A percentile compares a stretch with the other conserved stretches of the same genome.
Conservation (phyloP, 1,140 invertebrate species). For the Trichonephila clavipes region DNA sequence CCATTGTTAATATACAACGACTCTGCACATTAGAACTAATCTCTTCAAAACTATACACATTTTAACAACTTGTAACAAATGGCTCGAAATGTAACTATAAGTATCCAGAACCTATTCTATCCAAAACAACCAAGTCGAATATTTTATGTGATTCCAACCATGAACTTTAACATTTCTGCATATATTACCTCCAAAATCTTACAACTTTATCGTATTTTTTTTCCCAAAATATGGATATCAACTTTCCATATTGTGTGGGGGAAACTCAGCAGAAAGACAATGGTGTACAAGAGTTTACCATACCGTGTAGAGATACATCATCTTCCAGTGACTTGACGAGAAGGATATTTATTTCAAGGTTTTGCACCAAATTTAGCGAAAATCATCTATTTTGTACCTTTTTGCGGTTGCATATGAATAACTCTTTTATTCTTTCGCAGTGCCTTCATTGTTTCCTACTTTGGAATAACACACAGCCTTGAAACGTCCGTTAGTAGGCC, state of each 20-base stretch:
- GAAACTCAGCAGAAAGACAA: constrained; percentile 4
- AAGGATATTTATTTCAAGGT: constrained; percentile 54
- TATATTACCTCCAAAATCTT: not conserved
- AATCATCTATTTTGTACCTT: constrained; percentile 38
- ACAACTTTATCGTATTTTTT: not conserved
- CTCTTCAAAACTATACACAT: not conserved
- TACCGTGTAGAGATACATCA: constrained; percentile 26
- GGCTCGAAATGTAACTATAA: not conserved
- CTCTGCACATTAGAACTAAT: not conserved
- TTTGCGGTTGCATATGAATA: constrained; percentile 39
- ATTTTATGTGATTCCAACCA: not conserved
- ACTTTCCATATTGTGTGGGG: too few relatives aligned
- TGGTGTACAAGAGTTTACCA: not conserved
- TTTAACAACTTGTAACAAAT: constrained; percentile 1
- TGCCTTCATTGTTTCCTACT: not conserved
- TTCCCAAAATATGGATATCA: not conserved
- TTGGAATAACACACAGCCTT: not conserved
- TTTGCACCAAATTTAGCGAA: constrained; percentile 34
- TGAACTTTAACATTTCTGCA: not conserved
- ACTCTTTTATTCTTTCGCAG: constrained; percentile 11
- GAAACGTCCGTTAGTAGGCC: not conserved
- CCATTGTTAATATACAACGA: not conserved
- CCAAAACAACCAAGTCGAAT: not conserved
- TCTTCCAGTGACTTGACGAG: not conserved
- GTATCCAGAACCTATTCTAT: not conserved